phyloP scores from a whole-genome alignment of 1,140 invertebrate genomes.

The Dolichoris vasculosae region DNA sequence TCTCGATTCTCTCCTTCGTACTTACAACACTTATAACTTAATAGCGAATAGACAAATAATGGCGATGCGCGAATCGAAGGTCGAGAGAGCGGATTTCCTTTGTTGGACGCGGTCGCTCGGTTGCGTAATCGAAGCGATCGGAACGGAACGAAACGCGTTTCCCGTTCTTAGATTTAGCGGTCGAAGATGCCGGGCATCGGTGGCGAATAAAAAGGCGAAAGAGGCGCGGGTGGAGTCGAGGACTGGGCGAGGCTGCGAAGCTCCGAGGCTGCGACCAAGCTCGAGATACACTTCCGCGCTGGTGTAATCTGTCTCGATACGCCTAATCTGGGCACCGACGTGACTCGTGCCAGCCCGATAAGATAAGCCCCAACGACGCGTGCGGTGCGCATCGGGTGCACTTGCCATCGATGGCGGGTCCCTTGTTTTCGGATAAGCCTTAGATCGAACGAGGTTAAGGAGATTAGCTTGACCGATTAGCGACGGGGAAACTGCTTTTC shows the following conservation, averaged over 20 bases:
- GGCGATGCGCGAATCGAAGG: no score
- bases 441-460: neutral
- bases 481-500: neutral
- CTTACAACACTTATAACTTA: no score
- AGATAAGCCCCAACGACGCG: neutral
- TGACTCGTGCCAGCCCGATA: neutral
- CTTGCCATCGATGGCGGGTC: neutral
- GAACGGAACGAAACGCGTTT: neutral
- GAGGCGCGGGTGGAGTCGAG: no score
- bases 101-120: neutral
- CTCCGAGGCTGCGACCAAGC: neutral
- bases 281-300: conserved; percentile 1
- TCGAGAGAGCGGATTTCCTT: neutral
- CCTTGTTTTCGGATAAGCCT: neutral
- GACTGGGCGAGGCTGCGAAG: neutral
- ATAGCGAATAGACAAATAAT: no score
- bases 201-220: neutral
- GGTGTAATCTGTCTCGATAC: neutral
- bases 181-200: neutral
- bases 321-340: neutral
- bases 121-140: neutral
- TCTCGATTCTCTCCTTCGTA: no score
- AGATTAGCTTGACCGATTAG: neutral
- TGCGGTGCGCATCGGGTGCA: neutral
- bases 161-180: neutral